phyloP scores from a whole-genome alignment of 1,140 invertebrate species.

The Zaprionus lachaisei region DNA sequence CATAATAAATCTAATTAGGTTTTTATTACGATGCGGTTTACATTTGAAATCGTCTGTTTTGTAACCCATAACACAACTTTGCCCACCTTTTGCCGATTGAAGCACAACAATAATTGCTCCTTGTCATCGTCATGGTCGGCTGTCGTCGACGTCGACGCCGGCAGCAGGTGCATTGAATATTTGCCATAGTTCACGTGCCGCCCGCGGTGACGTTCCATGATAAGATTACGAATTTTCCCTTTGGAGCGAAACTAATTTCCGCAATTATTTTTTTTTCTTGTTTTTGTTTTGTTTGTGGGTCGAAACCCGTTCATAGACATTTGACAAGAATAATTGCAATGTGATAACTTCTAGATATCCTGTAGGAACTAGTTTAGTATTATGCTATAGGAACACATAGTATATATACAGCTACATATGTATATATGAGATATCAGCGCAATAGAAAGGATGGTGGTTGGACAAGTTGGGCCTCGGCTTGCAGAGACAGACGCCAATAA shows the following conservation, averaged over 20 bases:
- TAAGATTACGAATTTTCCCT: constrained; percentile 37
- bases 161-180: background rate
- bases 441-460: no score
- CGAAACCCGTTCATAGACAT: constrained; percentile 31
- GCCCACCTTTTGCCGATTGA: no score
- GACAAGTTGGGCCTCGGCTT: no score
- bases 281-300: constrained; percentile 34
- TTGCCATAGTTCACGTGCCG: constrained; percentile 34
- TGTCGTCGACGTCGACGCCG: background rate
- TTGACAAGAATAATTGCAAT: constrained; percentile 12
- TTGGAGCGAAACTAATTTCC: constrained; percentile 36
- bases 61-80: background rate
- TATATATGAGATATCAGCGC: no score
- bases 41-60: constrained; percentile 1
- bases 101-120: background rate
- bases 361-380: background rate
- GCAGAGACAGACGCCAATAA: no score
- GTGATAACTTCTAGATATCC: background rate
- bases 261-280: constrained; percentile 27
- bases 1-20: constrained; percentile 4
- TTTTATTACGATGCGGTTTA: constrained; percentile 5
- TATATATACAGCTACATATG: no score
- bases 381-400: no score
- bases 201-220: constrained; percentile 30
- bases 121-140: background rate